Conservation (phyloP, 2,888 invertebrate species). For the Callosobruchus maculatus region DNA sequence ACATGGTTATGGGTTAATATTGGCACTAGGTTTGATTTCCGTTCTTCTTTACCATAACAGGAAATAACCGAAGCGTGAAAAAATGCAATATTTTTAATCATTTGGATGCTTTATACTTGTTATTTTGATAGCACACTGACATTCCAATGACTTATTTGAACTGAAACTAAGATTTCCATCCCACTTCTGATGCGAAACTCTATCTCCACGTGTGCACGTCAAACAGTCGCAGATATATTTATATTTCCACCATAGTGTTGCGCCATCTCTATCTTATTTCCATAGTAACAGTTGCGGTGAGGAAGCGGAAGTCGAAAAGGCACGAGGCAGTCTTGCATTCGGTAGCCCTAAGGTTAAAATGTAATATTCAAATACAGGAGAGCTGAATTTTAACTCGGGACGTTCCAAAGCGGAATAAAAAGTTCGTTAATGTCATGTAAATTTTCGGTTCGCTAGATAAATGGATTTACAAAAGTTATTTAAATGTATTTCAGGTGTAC, state of each 20-base stretch:
- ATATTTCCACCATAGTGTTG: background rate
- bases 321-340: conserved; percentile 1
- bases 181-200: too few species aligned
- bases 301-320: background rate
- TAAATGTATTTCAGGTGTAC: conserved; percentile 15
- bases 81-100: too few species aligned
- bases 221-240: background rate
- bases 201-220: background rate
- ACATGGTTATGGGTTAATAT: too few species aligned
- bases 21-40: too few species aligned
- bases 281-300: background rate
- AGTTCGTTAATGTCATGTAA: conserved; percentile 21
- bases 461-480: conserved; percentile 19
- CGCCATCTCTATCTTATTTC: background rate
- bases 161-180: too few species aligned
- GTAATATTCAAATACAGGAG: conserved; percentile 14
- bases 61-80: too few species aligned
- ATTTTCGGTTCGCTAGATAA: conserved; percentile 15
- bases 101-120: too few species aligned
- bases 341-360: conserved; percentile 10
- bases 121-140: too few species aligned
- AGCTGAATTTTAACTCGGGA: conserved; percentile 15
- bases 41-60: too few species aligned
- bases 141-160: too few species aligned
- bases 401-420: conserved; percentile 18